phyloP scores from a whole-genome alignment of 2,113 vertebrate genomes.

The Poeciliopsis turrubarensis region DNA sequence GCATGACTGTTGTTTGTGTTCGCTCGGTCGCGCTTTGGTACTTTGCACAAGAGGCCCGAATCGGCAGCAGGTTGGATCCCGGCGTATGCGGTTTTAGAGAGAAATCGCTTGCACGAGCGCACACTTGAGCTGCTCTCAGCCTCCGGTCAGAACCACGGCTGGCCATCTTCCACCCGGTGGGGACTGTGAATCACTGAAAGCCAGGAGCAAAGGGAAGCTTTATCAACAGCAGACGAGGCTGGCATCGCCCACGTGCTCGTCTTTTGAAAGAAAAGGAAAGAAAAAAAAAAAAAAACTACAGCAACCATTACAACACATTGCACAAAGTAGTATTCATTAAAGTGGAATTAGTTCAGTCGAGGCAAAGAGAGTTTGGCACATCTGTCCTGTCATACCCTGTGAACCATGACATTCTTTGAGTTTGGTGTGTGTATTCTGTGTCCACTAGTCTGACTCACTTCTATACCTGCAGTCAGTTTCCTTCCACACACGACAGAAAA shows the following conservation, averaged over 20 bases:
- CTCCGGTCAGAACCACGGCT: constrained; percentile 18
- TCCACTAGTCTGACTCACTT: constrained; percentile 18
- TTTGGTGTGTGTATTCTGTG: constrained; percentile 41
- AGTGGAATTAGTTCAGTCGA: background rate
- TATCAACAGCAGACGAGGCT: constrained; percentile 40
- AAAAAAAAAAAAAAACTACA: background rate
- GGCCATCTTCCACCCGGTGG: constrained; percentile 27
- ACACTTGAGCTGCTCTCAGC: constrained; percentile 29
- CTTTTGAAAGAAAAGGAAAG: background rate
- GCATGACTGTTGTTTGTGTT: constrained; percentile 57
- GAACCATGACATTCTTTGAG: constrained; percentile 29
- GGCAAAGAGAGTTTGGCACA: constrained; percentile 5
- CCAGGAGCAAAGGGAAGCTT: constrained; percentile 27
- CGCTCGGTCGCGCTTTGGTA: constrained; percentile 31
- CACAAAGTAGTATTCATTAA: background rate
- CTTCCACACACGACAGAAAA: constrained; percentile 49
- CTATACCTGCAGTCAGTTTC: constrained; percentile 44
- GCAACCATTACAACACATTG: no score
- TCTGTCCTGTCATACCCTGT: constrained; percentile 4
- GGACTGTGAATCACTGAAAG: constrained; percentile 30
- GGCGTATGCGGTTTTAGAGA: constrained; percentile 41
- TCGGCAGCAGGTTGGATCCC: constrained; percentile 11
- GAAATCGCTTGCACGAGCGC: constrained; percentile 36
- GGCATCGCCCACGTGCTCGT: constrained; percentile 21
- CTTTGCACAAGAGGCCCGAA: constrained; percentile 26